Conservation (phyloP, 1,140 invertebrate genomes). For the Trichomalopsis sarcophagae region DNA sequence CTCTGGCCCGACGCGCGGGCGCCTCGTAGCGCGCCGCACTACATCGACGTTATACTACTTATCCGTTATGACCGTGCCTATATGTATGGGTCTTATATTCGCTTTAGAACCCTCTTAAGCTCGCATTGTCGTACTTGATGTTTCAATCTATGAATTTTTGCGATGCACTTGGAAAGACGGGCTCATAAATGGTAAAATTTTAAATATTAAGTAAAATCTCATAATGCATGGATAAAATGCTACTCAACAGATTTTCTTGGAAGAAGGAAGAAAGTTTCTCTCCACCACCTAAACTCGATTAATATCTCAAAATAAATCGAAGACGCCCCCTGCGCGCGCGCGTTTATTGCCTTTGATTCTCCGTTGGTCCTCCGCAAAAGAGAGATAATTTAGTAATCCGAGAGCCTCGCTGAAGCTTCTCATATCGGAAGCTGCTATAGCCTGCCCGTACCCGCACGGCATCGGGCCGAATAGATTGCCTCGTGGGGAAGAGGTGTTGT, state of each 20-base stretch:
- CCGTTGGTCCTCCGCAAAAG: background rate
- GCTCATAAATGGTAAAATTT: too few relatives aligned
- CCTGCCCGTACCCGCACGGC: background rate
- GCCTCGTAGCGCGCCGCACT: background rate
- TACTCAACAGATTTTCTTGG: too few relatives aligned
- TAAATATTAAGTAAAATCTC: background rate
- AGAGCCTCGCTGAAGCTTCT: background rate
- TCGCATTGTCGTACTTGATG: background rate
- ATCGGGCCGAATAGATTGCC: background rate
- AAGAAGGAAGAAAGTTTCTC: too few relatives aligned
- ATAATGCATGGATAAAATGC: too few relatives aligned
- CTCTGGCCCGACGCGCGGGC: too few relatives aligned
- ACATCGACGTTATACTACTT: background rate
- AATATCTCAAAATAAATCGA: background rate
- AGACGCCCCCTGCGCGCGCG: background rate
- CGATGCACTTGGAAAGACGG: background rate
- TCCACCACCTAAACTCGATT: too few relatives aligned
- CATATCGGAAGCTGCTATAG: background rate
- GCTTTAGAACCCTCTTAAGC: background rate
- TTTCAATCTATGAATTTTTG: background rate
- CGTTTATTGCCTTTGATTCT: conserved; percentile 19
- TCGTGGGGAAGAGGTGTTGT: background rate
- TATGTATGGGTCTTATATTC: background rate
- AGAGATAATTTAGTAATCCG: conserved; percentile 1
- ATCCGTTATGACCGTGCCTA: background rate